Percentiles rank a stretch among this genome's conserved stretches.
Conservation (phyloP, 1,140 invertebrate species). For the Drosophila yakuba region DNA sequence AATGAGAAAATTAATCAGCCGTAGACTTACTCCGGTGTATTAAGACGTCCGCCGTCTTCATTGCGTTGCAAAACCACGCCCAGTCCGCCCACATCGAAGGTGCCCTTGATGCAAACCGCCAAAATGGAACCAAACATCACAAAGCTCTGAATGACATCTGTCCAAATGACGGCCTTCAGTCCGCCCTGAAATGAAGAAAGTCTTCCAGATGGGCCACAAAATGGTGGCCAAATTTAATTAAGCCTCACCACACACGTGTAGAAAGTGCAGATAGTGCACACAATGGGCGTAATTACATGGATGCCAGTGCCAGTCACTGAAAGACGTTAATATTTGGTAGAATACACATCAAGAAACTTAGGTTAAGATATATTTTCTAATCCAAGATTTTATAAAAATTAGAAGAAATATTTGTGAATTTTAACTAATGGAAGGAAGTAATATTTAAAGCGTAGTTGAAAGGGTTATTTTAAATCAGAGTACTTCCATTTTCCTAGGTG, state of each 20-base stretch:
- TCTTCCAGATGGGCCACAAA: not conserved
- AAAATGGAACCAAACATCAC: conserved; percentile 94
- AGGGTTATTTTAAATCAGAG: not conserved
- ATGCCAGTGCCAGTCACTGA: conserved; percentile 94
- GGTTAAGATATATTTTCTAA: too few relatives aligned
- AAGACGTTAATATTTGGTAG: conserved; percentile 13
- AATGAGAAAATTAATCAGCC: conserved; percentile 11
- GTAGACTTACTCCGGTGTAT: conserved; percentile 89
- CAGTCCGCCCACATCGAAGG: conserved; percentile 92
- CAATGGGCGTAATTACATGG: conserved; percentile 91
- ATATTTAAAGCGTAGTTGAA: not conserved
- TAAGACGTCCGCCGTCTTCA: conserved; percentile 89
- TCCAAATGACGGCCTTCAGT: conserved; percentile 96
- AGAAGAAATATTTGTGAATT: too few relatives aligned
- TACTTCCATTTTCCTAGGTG: not conserved
- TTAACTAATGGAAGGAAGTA: not conserved
- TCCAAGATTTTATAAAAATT: too few relatives aligned
- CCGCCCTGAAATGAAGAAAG: conserved; percentile 89
- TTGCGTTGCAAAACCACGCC: conserved; percentile 90
- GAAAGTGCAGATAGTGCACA: conserved; percentile 95
- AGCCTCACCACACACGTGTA: conserved; percentile 94
- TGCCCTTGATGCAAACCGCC: conserved; percentile 92
- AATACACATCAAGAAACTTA: too few relatives aligned
- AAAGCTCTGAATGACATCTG: conserved; percentile 94
- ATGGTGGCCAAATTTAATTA: conserved; percentile 36